These are phyloP conservation scores for Gracilinanus agilis DNA, from an alignment of 2,113 vertebrate species.

Conservation along the genomic window DNA sequence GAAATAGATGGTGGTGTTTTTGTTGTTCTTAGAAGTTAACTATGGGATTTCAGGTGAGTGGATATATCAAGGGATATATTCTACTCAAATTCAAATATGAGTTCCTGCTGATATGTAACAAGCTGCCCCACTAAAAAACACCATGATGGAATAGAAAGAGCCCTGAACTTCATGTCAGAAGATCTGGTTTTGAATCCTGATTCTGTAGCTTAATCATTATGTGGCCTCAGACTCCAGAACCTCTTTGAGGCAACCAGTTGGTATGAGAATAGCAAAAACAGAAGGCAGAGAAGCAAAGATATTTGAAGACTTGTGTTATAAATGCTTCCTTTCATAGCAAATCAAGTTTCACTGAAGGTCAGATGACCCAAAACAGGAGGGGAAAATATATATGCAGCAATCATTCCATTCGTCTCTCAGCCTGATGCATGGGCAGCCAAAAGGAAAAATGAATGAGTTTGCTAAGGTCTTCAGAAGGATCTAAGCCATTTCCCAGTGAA, in stretches of 20 bases:
- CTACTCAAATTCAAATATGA: background rate
- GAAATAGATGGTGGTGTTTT: background rate
- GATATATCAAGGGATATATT: background rate
- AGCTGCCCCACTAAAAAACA: background rate
- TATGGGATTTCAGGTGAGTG: background rate
- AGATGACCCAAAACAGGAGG: slow-evolving; percentile 39
- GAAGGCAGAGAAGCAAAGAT: background rate
- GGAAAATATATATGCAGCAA: slow-evolving; percentile 34
- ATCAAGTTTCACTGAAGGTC: slow-evolving; percentile 23
- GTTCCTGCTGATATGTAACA: background rate
- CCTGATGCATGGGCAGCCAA: background rate
- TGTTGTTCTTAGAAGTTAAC: background rate
- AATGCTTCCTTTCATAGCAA: slow-evolving; percentile 52
- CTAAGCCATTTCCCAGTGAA: slow-evolving; percentile 64
- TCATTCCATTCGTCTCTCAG: slow-evolving; percentile 49
- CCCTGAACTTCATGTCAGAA: background rate
- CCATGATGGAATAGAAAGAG: background rate
- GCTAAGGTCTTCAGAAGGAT: slow-evolving; percentile 58
- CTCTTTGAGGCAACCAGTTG: slow-evolving; percentile 26
- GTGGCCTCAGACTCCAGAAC: background rate
- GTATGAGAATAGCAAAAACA: background rate
- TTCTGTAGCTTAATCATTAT: background rate
- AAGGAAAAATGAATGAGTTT: slow-evolving; percentile 59
- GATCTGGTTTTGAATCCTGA: background rate
- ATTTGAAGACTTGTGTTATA: background rate